Conservation (phyloP, 2,888 invertebrate genomes). For the Saturnia japonica region DNA sequence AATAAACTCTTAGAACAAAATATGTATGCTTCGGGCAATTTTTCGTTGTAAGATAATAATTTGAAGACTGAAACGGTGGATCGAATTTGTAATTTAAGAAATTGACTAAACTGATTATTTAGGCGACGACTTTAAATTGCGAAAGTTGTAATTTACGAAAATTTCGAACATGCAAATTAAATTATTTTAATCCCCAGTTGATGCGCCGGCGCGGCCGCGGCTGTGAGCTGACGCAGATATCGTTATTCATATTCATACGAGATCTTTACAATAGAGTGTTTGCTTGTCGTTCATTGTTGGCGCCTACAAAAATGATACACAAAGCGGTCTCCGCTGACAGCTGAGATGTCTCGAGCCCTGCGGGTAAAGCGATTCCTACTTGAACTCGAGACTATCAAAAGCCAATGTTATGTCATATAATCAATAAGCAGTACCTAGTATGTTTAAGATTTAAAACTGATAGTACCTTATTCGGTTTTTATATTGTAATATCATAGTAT, state of each 20-base stretch:
- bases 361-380: constrained; percentile 14
- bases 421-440: background rate
- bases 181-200: constrained; percentile 61
- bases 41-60: constrained; percentile 11
- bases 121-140: constrained; percentile 34
- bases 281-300: constrained; percentile 74
- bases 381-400: constrained; percentile 20
- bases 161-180: constrained; percentile 69
- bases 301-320: constrained; percentile 61
- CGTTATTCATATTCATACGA: constrained; percentile 78
- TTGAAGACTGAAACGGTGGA: constrained; percentile 25
- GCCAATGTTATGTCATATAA: background rate
- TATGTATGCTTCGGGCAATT: constrained; percentile 16
- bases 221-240: constrained; percentile 53
- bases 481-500: background rate
- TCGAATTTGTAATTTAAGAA: constrained; percentile 38
- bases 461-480: background rate
- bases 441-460: background rate
- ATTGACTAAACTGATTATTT: constrained; percentile 23
- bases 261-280: constrained; percentile 68
- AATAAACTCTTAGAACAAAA: constrained; percentile 39
- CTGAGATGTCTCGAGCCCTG: constrained; percentile 49
- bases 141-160: constrained; percentile 37
- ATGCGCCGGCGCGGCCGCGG: constrained; percentile 50
- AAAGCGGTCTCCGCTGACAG: constrained; percentile 65